phyloP scores from a whole-genome alignment of 2,888 invertebrate genomes.

The Campoplex capitator region DNA sequence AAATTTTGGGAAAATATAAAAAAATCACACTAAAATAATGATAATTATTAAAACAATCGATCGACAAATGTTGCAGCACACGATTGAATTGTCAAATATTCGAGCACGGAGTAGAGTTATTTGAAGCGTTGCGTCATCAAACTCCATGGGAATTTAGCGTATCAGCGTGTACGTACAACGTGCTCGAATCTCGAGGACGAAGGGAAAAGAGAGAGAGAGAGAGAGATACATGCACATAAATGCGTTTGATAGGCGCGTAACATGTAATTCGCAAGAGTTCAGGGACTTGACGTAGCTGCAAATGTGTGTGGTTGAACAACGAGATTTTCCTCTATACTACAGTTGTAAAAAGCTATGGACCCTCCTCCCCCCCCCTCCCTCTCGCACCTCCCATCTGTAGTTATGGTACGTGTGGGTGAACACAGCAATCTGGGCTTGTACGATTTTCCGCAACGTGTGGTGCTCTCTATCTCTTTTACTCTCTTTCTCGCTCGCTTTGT shows the following conservation, averaged over 20 bases:
- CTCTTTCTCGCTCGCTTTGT: background rate
- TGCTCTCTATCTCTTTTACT: background rate
- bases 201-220: background rate
- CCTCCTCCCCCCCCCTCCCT: background rate
- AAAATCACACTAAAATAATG: too few species aligned
- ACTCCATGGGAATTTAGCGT: background rate
- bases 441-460: slow-evolving; percentile 46
- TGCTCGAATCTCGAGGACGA: background rate
- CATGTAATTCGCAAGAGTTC: slow-evolving; percentile 41
- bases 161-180: background rate
- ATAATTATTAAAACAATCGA: background rate
- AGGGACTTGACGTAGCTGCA: slow-evolving; percentile 8
- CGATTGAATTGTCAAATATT: too few species aligned
- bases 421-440: slow-evolving; percentile 24
- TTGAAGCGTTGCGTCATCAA: slow-evolving; percentile 14
- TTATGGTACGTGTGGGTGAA: slow-evolving; percentile 1
- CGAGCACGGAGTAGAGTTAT: background rate
- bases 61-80: background rate
- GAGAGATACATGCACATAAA: slow-evolving; percentile 15
- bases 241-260: slow-evolving; percentile 49
- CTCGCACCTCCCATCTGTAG: background rate
- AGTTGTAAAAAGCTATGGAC: slow-evolving; percentile 15
- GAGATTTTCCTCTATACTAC: slow-evolving; percentile 9
- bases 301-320: slow-evolving; percentile 6
- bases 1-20: too few species aligned